These are phyloP conservation scores for Neopipo cinnamomea DNA, from an alignment of 2,113 vertebrate genomes.

Conservation along the genomic window DNA sequence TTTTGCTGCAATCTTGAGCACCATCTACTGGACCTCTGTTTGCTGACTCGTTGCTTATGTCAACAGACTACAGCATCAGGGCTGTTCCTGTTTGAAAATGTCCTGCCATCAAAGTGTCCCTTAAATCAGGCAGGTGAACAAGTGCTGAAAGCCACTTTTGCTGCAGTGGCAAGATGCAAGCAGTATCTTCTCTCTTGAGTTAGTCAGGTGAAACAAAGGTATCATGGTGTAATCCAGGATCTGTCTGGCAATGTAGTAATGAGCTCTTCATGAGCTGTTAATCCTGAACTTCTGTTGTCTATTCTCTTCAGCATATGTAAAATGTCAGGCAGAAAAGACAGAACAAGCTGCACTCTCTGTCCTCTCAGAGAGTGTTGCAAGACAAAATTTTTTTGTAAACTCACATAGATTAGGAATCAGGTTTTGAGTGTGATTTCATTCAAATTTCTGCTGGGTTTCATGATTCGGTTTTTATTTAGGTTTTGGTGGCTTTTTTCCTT, in stretches of 20 bases:
- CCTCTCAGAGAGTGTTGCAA: background rate
- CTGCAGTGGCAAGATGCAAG: background rate
- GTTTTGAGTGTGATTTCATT: background rate
- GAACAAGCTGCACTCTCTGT: background rate
- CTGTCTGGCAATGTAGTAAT: background rate
- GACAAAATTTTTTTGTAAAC: background rate
- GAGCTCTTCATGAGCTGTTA: background rate
- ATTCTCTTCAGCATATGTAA: rapidly evolving
- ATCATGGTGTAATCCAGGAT: background rate
- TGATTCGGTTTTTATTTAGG: rapidly evolving
- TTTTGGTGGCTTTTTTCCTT: background rate
- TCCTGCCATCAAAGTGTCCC: background rate
- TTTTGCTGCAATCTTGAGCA: background rate
- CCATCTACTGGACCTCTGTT: background rate
- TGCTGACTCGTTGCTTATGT: background rate
- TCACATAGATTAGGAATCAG: background rate
- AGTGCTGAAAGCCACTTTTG: background rate
- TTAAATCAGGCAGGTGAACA: background rate
- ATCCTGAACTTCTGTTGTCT: background rate
- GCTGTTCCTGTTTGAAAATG: background rate
- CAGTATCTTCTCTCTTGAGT: background rate
- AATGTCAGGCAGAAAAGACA: background rate
- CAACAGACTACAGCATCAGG: background rate
- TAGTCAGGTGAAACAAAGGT: background rate
- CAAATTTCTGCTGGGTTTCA: background rate